Base-by-base conservation (phyloP, 2,113 vertebrate species). In the Aldabrachelys gigantea region DNA sequence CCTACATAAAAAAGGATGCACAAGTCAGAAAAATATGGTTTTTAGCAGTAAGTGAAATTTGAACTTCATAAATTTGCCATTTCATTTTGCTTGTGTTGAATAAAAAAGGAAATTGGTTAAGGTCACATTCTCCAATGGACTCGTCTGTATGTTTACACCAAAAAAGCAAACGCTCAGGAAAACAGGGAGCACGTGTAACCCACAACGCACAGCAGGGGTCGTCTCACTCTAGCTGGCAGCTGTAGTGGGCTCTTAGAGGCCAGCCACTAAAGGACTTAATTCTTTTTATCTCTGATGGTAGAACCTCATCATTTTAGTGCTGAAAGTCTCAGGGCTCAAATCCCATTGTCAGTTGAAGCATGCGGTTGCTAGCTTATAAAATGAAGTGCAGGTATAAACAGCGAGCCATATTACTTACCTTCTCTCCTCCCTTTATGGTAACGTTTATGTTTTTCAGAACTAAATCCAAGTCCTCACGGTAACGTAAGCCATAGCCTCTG, bases 401-500 rank as follows among this genome's bases (percentile, higher is more conserved):
- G 12, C 10, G 29, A 84, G 27, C 47, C 44, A 21, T 1, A 1
- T 5, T 2, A 69, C 82, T 38, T 83, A 99, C 99, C 99, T 99
- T 99, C 82, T 99, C 99, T 59, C 99, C 99, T 78, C 98, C 99
- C 0, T 91, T 94, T 16, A 99, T 98, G 75, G 96, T 98, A 84
- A 99, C 88, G 10, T 94, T 98, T 83, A 99, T 99, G 95, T 99
- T 97, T 89, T 95, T 98, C 86, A 99, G 98, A 53, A 99, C 99
- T 87, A 99, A 95, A 79, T 99, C 99, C 97, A 99, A 98, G 96
- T 99, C 98, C 2, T 99, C 96, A 5, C 99, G 98, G 96, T 99
- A 99, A 29, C 99, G 98, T 83, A 99, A 97, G 31, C 99, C 89
- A 2, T 98, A 99, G 38, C 98, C 93, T 79, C 92, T 97, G 91